Evolutionary conservation across 2,888 invertebrate species (phyloP).

Genomic region (Willowsia nigromaculata): DNA sequence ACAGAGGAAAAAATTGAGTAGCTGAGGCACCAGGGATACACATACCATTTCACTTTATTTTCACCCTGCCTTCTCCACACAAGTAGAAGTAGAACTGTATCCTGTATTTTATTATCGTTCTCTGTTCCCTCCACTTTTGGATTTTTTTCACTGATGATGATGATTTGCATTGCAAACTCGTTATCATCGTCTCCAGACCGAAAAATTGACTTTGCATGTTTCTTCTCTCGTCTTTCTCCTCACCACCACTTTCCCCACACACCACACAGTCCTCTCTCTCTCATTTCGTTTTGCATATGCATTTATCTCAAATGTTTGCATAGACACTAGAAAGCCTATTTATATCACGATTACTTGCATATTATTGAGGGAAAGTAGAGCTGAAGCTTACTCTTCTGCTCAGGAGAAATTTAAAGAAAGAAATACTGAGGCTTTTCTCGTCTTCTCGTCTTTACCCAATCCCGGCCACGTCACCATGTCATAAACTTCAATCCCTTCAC

Average conservation of each 20-base stretch:
- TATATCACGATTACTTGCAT: too few species aligned
- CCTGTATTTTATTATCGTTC: not conserved
- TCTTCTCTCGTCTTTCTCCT: not conserved
- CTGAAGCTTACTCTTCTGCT: too few species aligned
- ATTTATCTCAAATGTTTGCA: not conserved
- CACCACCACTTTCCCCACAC: not conserved
- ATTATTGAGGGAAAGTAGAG: too few species aligned
- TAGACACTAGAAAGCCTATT: too few species aligned
- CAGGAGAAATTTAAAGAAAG: too few species aligned
- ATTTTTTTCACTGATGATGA: slow-evolving; percentile 41
- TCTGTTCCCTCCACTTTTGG: not conserved
- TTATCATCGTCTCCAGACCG: slow-evolving; percentile 77
- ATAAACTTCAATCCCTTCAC: too few species aligned
- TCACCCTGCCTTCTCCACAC: not conserved
- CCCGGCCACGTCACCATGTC: too few species aligned
- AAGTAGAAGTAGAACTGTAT: too few species aligned
- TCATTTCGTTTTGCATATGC: not conserved
- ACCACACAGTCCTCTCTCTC: not conserved
- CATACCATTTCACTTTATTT: not conserved
- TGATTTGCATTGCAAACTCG: slow-evolving; percentile 76
- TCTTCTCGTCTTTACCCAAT: too few species aligned
- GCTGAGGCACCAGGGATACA: not conserved
- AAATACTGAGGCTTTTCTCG: too few species aligned
- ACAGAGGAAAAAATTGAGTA: not conserved
- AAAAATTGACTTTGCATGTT: slow-evolving; percentile 77